Conservation (phyloP, 2,888 invertebrate genomes). For the Dicroscelio sp. region DNA sequence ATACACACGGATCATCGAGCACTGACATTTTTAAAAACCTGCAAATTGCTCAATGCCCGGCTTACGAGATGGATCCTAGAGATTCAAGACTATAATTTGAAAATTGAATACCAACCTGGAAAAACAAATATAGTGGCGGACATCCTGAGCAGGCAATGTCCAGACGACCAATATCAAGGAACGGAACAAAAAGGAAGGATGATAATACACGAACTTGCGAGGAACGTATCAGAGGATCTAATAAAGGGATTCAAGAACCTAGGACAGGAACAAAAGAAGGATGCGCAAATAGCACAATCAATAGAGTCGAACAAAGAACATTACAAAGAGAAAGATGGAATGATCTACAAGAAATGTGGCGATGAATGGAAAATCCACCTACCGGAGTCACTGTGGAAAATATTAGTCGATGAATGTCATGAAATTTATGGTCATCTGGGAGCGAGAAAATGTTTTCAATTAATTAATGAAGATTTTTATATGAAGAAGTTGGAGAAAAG, state of each 20-base stretch:
- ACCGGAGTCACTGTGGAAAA: background rate
- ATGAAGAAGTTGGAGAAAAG: background rate
- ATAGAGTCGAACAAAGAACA: background rate
- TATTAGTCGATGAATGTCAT: slow-evolving; percentile 8
- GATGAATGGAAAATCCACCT: background rate
- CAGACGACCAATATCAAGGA: no score
- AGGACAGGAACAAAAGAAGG: background rate
- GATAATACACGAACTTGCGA: background rate
- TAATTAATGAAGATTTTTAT: slow-evolving; percentile 38
- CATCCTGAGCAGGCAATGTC: slow-evolving; percentile 77
- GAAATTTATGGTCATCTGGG: slow-evolving; percentile 45
- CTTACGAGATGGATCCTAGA: slow-evolving; percentile 9
- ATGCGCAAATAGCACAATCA: no score
- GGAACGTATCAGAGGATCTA: background rate
- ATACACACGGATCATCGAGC: slow-evolving; percentile 86
- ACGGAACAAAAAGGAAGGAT: no score
- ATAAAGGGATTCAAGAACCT: background rate
- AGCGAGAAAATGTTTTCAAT: slow-evolving; percentile 44
- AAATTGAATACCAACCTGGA: slow-evolving; percentile 63
- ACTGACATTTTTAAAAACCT: slow-evolving; percentile 82
- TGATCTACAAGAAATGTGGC: background rate
- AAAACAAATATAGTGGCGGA: slow-evolving; percentile 83
- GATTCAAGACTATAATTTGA: slow-evolving; percentile 5
- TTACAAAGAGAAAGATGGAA: background rate
- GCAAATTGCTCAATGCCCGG: slow-evolving; percentile 77